Base-by-base conservation (phyloP, 1,140 invertebrate species). In the Oreohelix idahoensis region DNA sequence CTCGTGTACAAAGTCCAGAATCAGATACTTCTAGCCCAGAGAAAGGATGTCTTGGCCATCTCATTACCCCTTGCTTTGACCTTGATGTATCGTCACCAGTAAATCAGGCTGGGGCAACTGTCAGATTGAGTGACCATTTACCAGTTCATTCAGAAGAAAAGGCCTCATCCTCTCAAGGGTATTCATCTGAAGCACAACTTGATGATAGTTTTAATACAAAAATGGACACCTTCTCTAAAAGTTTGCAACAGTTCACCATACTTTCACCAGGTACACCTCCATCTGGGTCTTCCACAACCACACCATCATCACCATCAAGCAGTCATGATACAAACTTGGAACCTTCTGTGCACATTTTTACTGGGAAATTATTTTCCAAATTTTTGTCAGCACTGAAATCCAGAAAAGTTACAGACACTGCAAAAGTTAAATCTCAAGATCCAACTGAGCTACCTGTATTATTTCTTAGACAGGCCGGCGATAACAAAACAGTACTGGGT, bases 121-220 rank as follows among this genome's bases (percentile, higher is more conserved):
- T 39, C 42, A 49, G 23, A 74, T 26, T 49, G 23, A 11, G 8
- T 8, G 38, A 39, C 17, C 39, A 36, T 29, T 32, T 74, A 39
- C 11, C 2, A 26, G 23, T 17, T 8, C 23, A 2, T 26, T 26
- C 71, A 39, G 11, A 49, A 42, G 23, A 42, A 13, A 42, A 11
- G 17, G 23, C 35, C 29, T 8, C 75, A 53, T 32, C 32, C 23
- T 5, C 45, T 2, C 10, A 32, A 77, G 13, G 2, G 23, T 53
- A 11, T 26, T 11, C 75, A 11, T 51, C 15, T 5, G 32, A 29
- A 0, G 4, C 35, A 4, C 32, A 70, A n/a, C 32, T 35, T 20
- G 53, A 71, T 49, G 63, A 45, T 39, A 80, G 79, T 71, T 80
- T 80, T 80, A 80, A 80, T 49, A 49, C 79, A 13, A 80, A 80